Conservation (phyloP, 1,140 invertebrate species). For the Drosophila navojoa region DNA sequence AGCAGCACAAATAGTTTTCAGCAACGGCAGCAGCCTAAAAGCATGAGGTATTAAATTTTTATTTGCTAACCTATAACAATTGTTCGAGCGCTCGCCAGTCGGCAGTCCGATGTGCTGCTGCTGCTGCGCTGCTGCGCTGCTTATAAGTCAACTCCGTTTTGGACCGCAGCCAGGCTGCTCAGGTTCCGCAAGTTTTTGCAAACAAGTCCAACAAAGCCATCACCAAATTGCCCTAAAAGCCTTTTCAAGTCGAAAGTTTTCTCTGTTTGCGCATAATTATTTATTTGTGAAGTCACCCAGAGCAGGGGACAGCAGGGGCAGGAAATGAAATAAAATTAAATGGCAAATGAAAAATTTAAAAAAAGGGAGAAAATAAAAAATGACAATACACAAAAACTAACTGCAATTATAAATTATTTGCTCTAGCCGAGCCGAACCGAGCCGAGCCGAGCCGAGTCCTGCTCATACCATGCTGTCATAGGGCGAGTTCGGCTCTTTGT, state of each 20-base stretch:
- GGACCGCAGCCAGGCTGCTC: conserved; percentile 61
- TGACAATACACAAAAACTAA: neutral
- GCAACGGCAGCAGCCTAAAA: conserved; percentile 56
- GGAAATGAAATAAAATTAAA: conserved; percentile 25
- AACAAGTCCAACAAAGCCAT: conserved; percentile 76
- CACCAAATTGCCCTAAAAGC: conserved; percentile 79
- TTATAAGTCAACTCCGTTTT: conserved; percentile 66
- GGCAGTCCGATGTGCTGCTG: conserved; percentile 16
- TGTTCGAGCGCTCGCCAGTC: conserved; percentile 13
- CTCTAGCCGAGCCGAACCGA: too few relatives aligned
- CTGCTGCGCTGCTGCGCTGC: conserved; percentile 11
- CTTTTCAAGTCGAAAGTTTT: conserved; percentile 76
- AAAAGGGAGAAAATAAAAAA: too few relatives aligned
- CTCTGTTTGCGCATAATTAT: conserved; percentile 79
- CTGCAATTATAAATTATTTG: conserved; percentile 22
- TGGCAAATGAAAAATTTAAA: conserved; percentile 17
- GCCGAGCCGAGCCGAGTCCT: too few relatives aligned
- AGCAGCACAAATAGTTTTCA: conserved; percentile 57
- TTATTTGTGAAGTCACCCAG: conserved; percentile 59
- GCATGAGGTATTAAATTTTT: conserved; percentile 74
- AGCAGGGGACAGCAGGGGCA: conserved; percentile 1
- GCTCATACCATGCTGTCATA: too few relatives aligned
- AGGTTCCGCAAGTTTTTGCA: conserved; percentile 57
- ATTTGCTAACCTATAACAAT: conserved; percentile 75
- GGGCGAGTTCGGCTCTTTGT: neutral